A percentile compares a stretch with the other conserved stretches of the same genome.
These are phyloP conservation scores for Alca torda DNA, from an alignment of 2,797 vertebrate genomes.

Conservation along the genomic window DNA sequence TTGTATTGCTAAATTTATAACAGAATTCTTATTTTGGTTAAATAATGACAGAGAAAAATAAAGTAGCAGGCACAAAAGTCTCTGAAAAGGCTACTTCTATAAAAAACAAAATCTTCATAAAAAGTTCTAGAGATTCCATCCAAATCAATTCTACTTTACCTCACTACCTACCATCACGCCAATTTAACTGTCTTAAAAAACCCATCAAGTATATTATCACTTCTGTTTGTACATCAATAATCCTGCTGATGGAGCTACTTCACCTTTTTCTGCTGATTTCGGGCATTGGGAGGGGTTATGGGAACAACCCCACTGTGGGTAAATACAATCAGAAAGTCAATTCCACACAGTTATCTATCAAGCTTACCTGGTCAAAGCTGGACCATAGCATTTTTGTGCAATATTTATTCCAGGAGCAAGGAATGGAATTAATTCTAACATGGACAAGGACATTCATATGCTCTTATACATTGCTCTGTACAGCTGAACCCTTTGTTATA, in stretches of 20 bases:
- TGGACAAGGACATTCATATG: neutral
- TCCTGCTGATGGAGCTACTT: neutral
- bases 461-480: neutral
- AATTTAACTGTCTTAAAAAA: neutral
- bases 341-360: neutral
- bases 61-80: neutral
- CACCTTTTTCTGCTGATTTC: neutral
- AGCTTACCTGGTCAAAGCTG: neutral
- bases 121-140: neutral
- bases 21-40: neutral
- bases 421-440: neutral
- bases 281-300: neutral
- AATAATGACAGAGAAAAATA: neutral
- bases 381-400: neutral
- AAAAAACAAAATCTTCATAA: neutral
- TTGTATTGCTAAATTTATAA: neutral
- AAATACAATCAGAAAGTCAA: neutral
- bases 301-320: neutral
- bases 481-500: neutral
- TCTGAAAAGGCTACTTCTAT: neutral
- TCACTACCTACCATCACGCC: neutral
- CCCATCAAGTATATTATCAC: neutral
- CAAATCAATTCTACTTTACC: neutral
- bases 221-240: neutral
- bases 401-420: neutral